Evolutionary conservation across 2,113 vertebrate species (phyloP), one percentile per base, ranked within the genome.

Genomic region (Stigmatopora argus): DNA sequence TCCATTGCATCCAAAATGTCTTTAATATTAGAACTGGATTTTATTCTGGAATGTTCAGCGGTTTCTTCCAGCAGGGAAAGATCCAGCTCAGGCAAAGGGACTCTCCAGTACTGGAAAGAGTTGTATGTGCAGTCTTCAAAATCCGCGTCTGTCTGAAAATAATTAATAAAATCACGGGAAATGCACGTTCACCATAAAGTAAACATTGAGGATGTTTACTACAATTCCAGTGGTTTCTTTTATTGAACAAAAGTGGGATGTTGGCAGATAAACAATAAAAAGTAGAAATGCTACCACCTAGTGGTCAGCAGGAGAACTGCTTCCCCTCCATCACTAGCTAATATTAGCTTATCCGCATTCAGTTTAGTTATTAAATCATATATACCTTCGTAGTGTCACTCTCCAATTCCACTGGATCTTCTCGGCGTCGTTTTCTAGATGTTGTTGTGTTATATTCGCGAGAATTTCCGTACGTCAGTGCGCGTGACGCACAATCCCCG

Each of bases 51-150:
- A 12, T 12, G 13, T 6, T 46, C 46, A 1, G 14, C 41, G 1
- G 64, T 18, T 21, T 85, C 85, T 58, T 93, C 88, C 58, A 98
- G 85, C 70, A 95, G 91, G 56, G 92, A 91, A 51, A 95, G 74
- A 74, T 97, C 90, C 44, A 97, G 48, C 56, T 89, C 56, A 7
- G 94, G 94, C 69, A 99, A 84, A 6, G 95, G 95, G 63, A 81
- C 70, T 83, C 93, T 94, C 97, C 97, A 98, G 66, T 89, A 98
- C 73, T 94, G 93, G 83, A 97, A 99, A 18, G 93, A 91, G 74
- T 97, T 99, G 81, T 88, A 98, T 1, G 85, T 73, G 74, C 75
- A 87, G 21, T 93, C 92, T 49, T 94, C 93, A 66, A 23, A n/a
- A 26, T 80, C 61, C n/a, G 11, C 49, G 12, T 64, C 63, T 9